Evolutionary conservation across 1,140 invertebrate genomes (phyloP).

Genomic region (Drosophila saltans): DNA sequence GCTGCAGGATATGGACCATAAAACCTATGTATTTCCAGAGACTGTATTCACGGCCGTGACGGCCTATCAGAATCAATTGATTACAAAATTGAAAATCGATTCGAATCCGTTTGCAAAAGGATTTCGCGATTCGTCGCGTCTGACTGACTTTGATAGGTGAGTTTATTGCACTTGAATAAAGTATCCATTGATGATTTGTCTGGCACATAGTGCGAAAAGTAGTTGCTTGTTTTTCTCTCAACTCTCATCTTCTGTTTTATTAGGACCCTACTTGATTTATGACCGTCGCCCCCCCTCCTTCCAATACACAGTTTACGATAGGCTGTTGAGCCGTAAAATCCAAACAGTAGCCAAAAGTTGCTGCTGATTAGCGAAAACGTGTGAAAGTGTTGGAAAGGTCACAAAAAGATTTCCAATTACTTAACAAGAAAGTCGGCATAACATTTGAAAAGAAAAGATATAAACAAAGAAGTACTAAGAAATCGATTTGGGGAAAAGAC

Average conservation of each 20-base stretch:
- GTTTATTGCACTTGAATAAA: conserved; percentile 13
- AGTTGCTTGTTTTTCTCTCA: conserved; percentile 38
- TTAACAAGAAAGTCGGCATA: conserved; percentile 9
- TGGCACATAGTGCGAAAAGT: conserved; percentile 3
- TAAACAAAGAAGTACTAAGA: too few relatives aligned
- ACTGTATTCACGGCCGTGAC: conserved; percentile 99
- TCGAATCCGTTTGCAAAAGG: conserved; percentile 98
- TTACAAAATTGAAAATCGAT: conserved; percentile 98
- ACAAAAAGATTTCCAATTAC: conserved; percentile 15
- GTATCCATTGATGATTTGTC: conserved; percentile 1
- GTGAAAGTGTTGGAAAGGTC: conserved; percentile 59
- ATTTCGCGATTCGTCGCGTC: conserved; percentile 96
- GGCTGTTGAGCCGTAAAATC: conserved; percentile 46
- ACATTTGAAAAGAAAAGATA: background rate
- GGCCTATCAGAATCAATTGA: conserved; percentile 99
- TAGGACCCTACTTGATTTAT: conserved; percentile 51
- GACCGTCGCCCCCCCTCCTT: conserved; percentile 14
- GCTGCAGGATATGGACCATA: conserved; percentile 92
- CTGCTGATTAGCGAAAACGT: conserved; percentile 74
- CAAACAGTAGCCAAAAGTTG: conserved; percentile 60
- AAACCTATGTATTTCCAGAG: conserved; percentile 97
- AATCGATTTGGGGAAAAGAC: too few relatives aligned
- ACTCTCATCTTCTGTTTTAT: conserved; percentile 22
- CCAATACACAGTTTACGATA: conserved; percentile 47
- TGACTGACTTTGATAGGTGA: conserved; percentile 94